Evolutionary conservation across 2,888 invertebrate genomes (phyloP).

Genomic region (Acanthopleura granulata): DNA sequence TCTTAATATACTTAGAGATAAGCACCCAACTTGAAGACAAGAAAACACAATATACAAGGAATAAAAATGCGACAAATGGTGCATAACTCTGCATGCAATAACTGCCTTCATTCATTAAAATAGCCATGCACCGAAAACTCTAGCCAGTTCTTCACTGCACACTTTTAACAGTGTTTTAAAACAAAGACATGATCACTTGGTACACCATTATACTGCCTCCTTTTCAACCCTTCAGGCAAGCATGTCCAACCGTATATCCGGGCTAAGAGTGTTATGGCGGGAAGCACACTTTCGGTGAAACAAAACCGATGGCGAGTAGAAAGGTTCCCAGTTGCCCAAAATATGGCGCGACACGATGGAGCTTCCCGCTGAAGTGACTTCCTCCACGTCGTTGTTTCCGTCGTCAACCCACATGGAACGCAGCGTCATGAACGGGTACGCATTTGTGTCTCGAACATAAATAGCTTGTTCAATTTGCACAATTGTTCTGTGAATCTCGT

Average conservation of each 20-base stretch:
- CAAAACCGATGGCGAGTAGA: slow-evolving; percentile 37
- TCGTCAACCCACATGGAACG: slow-evolving; percentile 4
- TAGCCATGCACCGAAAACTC: too few species aligned
- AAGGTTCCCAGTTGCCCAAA: slow-evolving; percentile 33
- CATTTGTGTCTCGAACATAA: slow-evolving; percentile 32
- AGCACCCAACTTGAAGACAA: too few species aligned
- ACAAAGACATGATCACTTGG: too few species aligned
- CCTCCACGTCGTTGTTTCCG: not conserved
- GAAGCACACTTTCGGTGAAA: slow-evolving; percentile 43
- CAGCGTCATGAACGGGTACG: slow-evolving; percentile 31
- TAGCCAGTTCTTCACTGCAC: too few species aligned
- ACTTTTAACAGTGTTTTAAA: too few species aligned
- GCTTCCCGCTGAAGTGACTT: not conserved
- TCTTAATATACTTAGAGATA: too few species aligned
- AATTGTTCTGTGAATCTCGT: slow-evolving; percentile 37
- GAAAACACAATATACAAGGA: too few species aligned
- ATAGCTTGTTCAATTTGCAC: slow-evolving; percentile 35
- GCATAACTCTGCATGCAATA: too few species aligned
- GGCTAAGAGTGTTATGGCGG: slow-evolving; percentile 43
- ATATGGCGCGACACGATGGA: slow-evolving; percentile 24
- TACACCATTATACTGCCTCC: too few species aligned
- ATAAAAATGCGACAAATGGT: too few species aligned
- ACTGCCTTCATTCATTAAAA: too few species aligned
- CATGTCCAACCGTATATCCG: slow-evolving; percentile 34
- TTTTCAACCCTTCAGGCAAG: not conserved